Percentiles rank a stretch among this genome's conserved stretches.
Evolutionary conservation across 1,140 invertebrate species (phyloP).

Genomic region (Lepidostoma basale): DNA sequence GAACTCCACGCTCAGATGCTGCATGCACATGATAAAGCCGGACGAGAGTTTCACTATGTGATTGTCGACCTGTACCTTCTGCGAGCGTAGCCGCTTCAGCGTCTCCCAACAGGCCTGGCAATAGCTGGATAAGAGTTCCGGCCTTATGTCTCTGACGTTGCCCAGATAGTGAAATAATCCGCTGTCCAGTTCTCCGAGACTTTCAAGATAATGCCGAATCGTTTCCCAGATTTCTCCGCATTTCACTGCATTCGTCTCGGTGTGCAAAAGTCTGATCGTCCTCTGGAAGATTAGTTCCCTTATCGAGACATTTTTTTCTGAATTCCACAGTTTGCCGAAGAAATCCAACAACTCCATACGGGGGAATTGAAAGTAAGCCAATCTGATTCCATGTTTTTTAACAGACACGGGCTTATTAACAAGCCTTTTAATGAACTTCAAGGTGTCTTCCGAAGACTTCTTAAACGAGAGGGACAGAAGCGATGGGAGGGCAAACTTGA

Average conservation of each 20-base stretch:
- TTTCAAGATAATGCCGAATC: conserved; percentile 23
- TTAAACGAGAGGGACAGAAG: conserved; percentile 32
- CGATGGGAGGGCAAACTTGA: conserved; percentile 34
- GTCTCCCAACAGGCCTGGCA: conserved; percentile 22
- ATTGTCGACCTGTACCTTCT: conserved; percentile 16
- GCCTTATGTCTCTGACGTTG: background rate
- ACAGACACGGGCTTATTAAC: conserved; percentile 34
- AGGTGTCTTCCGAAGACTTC: conserved; percentile 21
- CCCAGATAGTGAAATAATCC: conserved; percentile 22
- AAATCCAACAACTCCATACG: conserved; percentile 24
- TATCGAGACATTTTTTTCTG: conserved; percentile 33
- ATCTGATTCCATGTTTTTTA: conserved; percentile 35
- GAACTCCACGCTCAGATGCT: conserved; percentile 30
- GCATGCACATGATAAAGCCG: background rate
- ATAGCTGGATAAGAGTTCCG: conserved; percentile 10
- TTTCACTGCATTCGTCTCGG: conserved; percentile 10
- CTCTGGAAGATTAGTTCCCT: conserved; percentile 35
- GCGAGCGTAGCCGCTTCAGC: conserved; percentile 15
- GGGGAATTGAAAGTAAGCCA: conserved; percentile 36
- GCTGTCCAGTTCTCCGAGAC: conserved; percentile 30
- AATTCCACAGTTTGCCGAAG: conserved; percentile 28
- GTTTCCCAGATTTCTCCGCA: conserved; percentile 6
- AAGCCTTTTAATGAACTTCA: conserved; percentile 24
- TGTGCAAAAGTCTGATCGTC: conserved; percentile 25
- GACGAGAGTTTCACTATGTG: conserved; percentile 1